Base-by-base conservation (phyloP, 2,113 vertebrate species). In the Sebastes fasciatus region DNA sequence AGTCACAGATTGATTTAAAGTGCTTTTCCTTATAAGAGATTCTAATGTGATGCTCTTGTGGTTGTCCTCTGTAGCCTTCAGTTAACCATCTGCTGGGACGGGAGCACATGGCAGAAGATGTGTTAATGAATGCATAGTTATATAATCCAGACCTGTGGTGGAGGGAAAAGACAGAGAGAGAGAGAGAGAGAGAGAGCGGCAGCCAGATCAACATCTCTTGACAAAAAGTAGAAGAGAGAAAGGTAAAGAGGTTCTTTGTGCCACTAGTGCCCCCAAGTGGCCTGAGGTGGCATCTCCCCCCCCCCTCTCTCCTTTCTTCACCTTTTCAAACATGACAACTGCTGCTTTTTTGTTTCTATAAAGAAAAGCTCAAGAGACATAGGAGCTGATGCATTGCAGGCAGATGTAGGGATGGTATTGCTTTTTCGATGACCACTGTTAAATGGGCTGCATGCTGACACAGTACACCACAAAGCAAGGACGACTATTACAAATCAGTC, bases 181-280 rank as follows among this genome's bases (percentile, higher is more conserved):
- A 52, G 77, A 54, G 21, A 51, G 46, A 58, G 23, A 34, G 55
- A 26, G 49, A 8, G 2, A 77, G 60, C 11, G 16, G 49, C 82
- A 82, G 49, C 42, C 61, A 14, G 69, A 80, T 82, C 73, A 68
- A 74, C 81, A 63, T 80, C 73, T 52, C 67, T 70, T 77, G 51
- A 77, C 61, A 43, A 26, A 43, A 26, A 86, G 58, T 62, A 48
- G 12, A 63, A 63, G 49, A 61, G 49, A 52, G 64, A 54, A 34
- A 51, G 49, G 34, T 51, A 11, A 64, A 58, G 16, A 21, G 14
- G 34, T 83, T 87, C 5, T 77, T 91, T 93, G 89, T 88, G 71
- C 73, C 89, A 81, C 83, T 21, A 95, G 87, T 95, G 93, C 94
- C 95, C 91, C 93, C 94, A 93, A 88, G 93, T 95, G 94, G 91